These are phyloP conservation scores for Corvus cornix DNA, from an alignment of 2,113 vertebrate species.

Conservation along the genomic window DNA sequence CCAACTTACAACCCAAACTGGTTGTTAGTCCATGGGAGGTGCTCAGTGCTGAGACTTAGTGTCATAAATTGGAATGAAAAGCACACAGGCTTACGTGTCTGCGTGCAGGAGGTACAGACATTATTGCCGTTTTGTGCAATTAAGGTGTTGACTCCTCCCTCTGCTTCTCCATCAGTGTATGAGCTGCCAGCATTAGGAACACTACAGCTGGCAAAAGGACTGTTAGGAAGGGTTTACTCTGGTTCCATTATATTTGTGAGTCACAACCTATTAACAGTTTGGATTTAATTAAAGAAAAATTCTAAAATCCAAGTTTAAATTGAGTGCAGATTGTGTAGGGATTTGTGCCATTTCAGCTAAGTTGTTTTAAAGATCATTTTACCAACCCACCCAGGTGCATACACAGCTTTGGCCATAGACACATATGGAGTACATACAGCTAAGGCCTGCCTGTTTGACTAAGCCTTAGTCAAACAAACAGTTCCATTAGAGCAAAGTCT, in stretches of 20 bases:
- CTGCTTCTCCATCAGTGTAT: neutral
- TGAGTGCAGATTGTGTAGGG: neutral
- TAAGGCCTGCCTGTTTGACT: neutral
- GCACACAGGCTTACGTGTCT: neutral
- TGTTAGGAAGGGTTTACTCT: neutral
- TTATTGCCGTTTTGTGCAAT: neutral
- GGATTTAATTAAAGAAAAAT: neutral
- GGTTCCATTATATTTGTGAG: neutral
- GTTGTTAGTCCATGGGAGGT: neutral
- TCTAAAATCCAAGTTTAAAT: neutral
- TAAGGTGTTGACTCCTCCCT: neutral
- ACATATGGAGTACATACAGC: neutral
- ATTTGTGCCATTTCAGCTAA: neutral
- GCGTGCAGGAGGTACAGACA: neutral
- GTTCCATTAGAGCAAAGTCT: neutral
- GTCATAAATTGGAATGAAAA: neutral
- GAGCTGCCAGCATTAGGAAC: neutral
- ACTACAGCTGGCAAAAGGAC: neutral
- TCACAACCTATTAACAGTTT: neutral
- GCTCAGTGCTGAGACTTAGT: neutral
- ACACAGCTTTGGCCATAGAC: neutral
- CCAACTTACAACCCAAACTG: neutral
- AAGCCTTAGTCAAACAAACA: neutral
- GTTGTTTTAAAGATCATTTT: neutral
- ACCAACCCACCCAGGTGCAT: neutral